Base-by-base conservation (phyloP, 1,140 invertebrate genomes). In the Bombyx mandarina region DNA sequence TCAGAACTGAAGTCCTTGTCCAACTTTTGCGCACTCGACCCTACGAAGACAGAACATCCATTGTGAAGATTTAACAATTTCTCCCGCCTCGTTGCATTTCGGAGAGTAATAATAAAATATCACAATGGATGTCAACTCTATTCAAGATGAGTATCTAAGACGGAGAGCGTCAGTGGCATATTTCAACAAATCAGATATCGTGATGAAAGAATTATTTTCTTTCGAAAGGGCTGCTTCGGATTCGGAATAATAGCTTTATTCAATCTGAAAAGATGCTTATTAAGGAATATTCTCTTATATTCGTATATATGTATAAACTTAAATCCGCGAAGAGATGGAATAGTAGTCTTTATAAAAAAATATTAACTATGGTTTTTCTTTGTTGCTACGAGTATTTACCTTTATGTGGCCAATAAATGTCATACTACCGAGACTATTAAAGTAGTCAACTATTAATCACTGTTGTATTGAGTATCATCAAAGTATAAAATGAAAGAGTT, bases 81-180 rank as follows among this genome's bases (percentile, higher is more conserved):
- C 75, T 78, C 67, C 66, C 75, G 81, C 67, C 70, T 72, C 72
- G 77, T 78, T 83, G 75, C 83, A 80, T 82, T 79, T 81, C 75
- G 77, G 71, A 75, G 70, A 75, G 71, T 82, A 80, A 84, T 85
- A 82, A 86, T 84, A 84, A 86, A 86, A 85, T 78, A 83, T 83
- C 66, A 86, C 81, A 86, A 83, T 86, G 79, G 83, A 75, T 79
- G 80, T 83, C 83, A 82, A 79, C 73, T 80, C 82, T 80, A 77
- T 84, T 86, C 81, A 84, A 71, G 78, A 81, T 80, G 82, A 84
- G 79, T 82, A 75, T 69, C 73, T 72, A 78, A 82, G 79, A 82
- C 77, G 73, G 70, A 80, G 76, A 79, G 74, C 77, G 79, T 82
- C 79, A 86, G 72, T 79, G 58, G 73, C 80, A 81, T 77, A 77